Evolutionary conservation across 2,888 invertebrate genomes (phyloP), one percentile per base, ranked within the genome.

Genomic region (Gisinianus flammeolus): DNA sequence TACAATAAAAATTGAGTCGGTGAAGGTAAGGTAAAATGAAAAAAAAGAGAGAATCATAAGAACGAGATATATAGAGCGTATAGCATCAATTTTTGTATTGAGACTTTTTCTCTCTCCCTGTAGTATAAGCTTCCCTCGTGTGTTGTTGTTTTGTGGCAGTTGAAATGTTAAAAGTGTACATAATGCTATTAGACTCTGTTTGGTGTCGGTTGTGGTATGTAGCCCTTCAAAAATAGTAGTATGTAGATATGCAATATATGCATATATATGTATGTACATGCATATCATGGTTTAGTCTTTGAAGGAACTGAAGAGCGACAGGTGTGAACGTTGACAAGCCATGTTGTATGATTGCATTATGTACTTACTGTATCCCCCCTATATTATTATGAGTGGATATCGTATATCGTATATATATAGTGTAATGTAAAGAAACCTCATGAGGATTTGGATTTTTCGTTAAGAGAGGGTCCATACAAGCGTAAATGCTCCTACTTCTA

Each of bases 311-410:
- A 72, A 16, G 58, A 72, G 72, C 72, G 72, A 72, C 72, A 72
- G 72, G 72, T 72, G 72, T 72, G 72, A 72, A 33, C 58, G 72
- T 72, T 72, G 72, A 58, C 72, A 72, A 71, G 30, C 19, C 35
- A 35, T 35, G 35, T 35, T 35, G 12, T 12, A 5, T 35, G 35
- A 35, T 35, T 5, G 5, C 35, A 35, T 8, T 8, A 35, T 12
- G 12, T 35, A 35, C 12, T n/a, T n/a, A n/a, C n/a, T n/a, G n/a
- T n/a, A n/a, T n/a, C n/a, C n/a, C n/a, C n/a, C n/a, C n/a, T n/a
- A n/a, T n/a, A n/a, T n/a, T n/a, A n/a, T n/a, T n/a, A n/a, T n/a
- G n/a, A n/a, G n/a, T n/a, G n/a, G n/a, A n/a, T n/a, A n/a, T n/a
- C n/a, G n/a, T n/a, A n/a, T n/a, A n/a, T n/a, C 35, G 12, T 35